phyloP scores from a whole-genome alignment of 2,888 invertebrate species.

The Lycocerus yunnanus region DNA sequence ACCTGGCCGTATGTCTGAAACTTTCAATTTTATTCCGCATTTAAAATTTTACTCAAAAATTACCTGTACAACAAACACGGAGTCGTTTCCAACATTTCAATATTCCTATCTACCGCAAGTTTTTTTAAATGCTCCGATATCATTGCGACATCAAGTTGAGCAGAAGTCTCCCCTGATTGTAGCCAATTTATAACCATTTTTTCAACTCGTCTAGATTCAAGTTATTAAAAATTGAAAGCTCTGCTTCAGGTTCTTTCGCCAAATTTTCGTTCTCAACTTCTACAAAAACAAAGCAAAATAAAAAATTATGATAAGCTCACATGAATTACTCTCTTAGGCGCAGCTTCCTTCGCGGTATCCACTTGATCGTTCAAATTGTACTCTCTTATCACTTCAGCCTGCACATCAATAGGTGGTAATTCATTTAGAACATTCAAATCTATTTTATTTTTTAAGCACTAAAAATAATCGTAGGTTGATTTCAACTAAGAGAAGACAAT shows the following conservation, averaged over 20 bases:
- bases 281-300: not conserved
- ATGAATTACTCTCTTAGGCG: not conserved
- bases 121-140: slow-evolving; percentile 62
- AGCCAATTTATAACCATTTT: slow-evolving; percentile 69
- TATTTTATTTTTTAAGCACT: slow-evolving; percentile 48
- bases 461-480: not conserved
- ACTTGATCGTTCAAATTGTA: slow-evolving; percentile 54
- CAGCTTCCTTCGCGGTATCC: not conserved
- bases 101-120: slow-evolving; percentile 53
- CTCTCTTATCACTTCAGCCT: slow-evolving; percentile 62
- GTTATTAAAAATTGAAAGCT: slow-evolving; percentile 27
- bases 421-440: slow-evolving; percentile 64
- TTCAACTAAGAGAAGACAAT: not conserved
- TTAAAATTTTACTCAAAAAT: slow-evolving; percentile 7
- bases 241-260: not conserved
- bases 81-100: slow-evolving; percentile 54
- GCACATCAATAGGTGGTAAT: slow-evolving; percentile 66
- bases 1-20: slow-evolving; percentile 58
- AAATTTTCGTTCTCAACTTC: not conserved
- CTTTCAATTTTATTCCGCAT: slow-evolving; percentile 43
- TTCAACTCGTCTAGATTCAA: slow-evolving; percentile 58
- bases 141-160: slow-evolving; percentile 66
- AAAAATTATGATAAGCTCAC: not conserved
- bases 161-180: slow-evolving; percentile 62
- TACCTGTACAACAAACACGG: slow-evolving; percentile 58